Conservation (phyloP, 2,797 vertebrate genomes). For the Eospalax fontanierii region DNA sequence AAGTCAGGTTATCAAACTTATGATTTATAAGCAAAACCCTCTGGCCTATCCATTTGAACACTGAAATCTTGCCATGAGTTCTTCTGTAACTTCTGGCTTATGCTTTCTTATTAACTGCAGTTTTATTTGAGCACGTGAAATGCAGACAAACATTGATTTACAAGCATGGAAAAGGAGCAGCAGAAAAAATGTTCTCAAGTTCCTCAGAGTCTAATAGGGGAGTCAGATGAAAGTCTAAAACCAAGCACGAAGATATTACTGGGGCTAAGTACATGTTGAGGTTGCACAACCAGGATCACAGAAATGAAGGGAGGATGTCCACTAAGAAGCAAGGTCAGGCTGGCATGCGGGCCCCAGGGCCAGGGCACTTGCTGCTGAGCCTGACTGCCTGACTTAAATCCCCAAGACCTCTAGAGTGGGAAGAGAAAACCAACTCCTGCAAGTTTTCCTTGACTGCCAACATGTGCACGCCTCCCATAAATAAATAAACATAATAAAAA, state of each 20-base stretch:
- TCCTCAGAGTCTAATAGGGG: neutral
- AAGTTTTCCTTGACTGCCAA: neutral
- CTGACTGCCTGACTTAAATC: neutral
- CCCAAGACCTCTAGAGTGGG: too few species aligned
- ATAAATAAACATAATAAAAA: neutral
- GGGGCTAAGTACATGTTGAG: neutral
- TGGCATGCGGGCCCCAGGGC: neutral
- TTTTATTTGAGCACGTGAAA: neutral
- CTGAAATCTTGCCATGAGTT: neutral
- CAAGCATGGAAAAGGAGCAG: neutral
- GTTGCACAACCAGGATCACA: neutral
- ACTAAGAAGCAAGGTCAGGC: neutral
- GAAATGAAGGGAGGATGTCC: neutral
- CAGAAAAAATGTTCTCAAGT: neutral
- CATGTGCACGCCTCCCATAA: neutral
- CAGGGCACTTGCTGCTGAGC: neutral
- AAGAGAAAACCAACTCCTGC: neutral
- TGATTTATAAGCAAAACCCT: neutral
- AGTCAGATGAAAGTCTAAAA: neutral
- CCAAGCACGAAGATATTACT: neutral
- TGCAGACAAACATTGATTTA: neutral
- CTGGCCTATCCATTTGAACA: neutral
- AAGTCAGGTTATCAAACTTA: neutral
- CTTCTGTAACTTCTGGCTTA: neutral
- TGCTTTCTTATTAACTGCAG: constrained; percentile 1